These are phyloP conservation scores for Aphis craccivora DNA, from an alignment of 1,140 invertebrate species.

Conservation along the genomic window DNA sequence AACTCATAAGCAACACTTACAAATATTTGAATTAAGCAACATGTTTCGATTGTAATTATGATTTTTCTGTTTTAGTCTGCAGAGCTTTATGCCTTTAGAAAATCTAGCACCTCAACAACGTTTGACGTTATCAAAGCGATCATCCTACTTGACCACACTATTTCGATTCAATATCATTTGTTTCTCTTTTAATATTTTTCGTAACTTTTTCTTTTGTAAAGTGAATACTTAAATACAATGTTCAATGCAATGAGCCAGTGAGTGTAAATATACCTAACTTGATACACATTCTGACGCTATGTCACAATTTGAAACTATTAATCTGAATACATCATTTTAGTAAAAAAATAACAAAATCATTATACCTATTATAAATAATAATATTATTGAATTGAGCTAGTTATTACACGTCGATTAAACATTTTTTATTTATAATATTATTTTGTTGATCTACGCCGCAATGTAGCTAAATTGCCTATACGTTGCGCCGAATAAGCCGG, in stretches of 20 bases:
- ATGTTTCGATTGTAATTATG: background rate
- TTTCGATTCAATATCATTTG: no score
- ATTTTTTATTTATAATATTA: background rate
- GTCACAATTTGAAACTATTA: background rate
- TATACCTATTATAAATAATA: background rate
- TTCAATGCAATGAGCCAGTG: no score
- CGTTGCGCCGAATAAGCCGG: background rate
- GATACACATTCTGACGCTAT: background rate
- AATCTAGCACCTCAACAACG: slow-evolving; percentile 38
- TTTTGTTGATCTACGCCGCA: background rate
- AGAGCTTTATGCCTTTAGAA: slow-evolving; percentile 12
- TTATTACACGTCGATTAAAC: no score
- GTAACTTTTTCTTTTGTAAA: no score
- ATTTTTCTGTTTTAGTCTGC: slow-evolving; percentile 50
- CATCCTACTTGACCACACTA: slow-evolving; percentile 70
- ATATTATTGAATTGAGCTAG: no score
- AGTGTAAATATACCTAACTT: background rate
- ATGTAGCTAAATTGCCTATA: background rate
- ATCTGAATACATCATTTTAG: background rate
- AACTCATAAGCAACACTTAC: background rate
- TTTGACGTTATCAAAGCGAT: slow-evolving; percentile 67
- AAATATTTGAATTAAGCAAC: background rate
- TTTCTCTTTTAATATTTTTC: no score
- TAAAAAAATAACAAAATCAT: background rate
- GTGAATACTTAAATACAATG: no score